These are phyloP conservation scores for Athene cunicularia DNA, from an alignment of 2,113 vertebrate species.

Conservation along the genomic window DNA sequence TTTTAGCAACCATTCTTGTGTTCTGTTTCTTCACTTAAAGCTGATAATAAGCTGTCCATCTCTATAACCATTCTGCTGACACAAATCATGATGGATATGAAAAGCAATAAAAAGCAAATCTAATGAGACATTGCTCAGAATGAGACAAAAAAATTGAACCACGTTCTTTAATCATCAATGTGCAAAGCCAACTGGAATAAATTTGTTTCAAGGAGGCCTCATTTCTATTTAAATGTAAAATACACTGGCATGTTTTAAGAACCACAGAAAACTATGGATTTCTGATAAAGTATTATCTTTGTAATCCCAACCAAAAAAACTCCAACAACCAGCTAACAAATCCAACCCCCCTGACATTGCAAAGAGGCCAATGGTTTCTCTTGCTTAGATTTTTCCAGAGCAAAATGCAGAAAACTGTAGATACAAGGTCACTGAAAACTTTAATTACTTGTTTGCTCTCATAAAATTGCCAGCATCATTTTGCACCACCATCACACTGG, in stretches of 20 bases:
- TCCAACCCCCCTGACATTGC: background rate
- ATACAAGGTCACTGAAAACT: background rate
- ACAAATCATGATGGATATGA: conserved; percentile 59
- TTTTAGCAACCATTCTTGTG: background rate
- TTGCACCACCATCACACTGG: too few species aligned
- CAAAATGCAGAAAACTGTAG: background rate
- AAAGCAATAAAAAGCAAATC: conserved; percentile 53
- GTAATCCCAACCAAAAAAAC: background rate
- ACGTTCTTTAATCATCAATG: conserved; percentile 35
- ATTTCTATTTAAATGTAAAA: conserved; percentile 52
- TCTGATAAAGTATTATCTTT: background rate
- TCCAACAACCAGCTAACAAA: background rate
- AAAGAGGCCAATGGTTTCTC: background rate
- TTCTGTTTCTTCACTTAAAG: conserved; percentile 37
- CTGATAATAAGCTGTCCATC: conserved; percentile 61
- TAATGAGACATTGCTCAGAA: conserved; percentile 59
- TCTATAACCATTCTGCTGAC: conserved; percentile 26
- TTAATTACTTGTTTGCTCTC: background rate
- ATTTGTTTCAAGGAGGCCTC: conserved; percentile 19
- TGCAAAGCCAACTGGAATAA: conserved; percentile 34
- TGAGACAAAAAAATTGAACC: background rate
- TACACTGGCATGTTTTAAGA: background rate
- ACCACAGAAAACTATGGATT: background rate
- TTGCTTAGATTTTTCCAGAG: background rate
- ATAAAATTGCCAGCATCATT: background rate